These are phyloP conservation scores for Phallusia fumigata DNA, from an alignment of 23 tunicate species.

Conservation along the genomic window DNA sequence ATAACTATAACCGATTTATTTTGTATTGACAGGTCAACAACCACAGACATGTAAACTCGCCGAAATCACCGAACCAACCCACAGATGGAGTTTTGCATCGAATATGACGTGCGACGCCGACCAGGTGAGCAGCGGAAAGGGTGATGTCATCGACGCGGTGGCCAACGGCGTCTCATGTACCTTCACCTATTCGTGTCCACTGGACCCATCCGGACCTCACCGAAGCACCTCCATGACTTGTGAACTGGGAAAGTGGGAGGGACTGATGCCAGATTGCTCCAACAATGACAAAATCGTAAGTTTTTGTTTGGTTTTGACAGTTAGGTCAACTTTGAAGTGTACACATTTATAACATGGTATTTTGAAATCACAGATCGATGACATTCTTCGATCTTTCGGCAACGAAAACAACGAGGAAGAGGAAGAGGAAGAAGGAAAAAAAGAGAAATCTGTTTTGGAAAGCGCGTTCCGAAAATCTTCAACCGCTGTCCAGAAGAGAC, in stretches of 20 bases:
- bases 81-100: slow-evolving; percentile 16
- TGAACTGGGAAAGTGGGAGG: slow-evolving; percentile 41
- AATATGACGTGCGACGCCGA: slow-evolving; percentile 28
- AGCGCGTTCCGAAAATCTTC: neutral
- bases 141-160: neutral
- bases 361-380: neutral
- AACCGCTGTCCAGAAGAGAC: neutral
- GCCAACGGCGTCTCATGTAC: slow-evolving; percentile 28
- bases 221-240: slow-evolving; percentile 23
- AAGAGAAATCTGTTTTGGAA: neutral
- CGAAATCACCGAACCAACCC: slow-evolving; percentile 4
- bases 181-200: slow-evolving; percentile 44
- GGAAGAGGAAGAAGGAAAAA: neutral
- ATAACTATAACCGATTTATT: neutral
- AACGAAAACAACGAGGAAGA: neutral
- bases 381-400: slow-evolving; percentile 6
- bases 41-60: slow-evolving; percentile 12
- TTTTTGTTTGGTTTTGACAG: neutral
- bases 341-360: neutral
- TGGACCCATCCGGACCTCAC: slow-evolving; percentile 35
- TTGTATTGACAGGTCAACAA: neutral
- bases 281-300: slow-evolving; percentile 42
- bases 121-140: neutral
- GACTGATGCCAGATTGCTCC: slow-evolving; percentile 49
- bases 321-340: neutral